Percentiles rank a stretch among this genome's conserved stretches.
Evolutionary conservation across 1,140 invertebrate genomes (phyloP).

Genomic region (Oncopeltus fasciatus): DNA sequence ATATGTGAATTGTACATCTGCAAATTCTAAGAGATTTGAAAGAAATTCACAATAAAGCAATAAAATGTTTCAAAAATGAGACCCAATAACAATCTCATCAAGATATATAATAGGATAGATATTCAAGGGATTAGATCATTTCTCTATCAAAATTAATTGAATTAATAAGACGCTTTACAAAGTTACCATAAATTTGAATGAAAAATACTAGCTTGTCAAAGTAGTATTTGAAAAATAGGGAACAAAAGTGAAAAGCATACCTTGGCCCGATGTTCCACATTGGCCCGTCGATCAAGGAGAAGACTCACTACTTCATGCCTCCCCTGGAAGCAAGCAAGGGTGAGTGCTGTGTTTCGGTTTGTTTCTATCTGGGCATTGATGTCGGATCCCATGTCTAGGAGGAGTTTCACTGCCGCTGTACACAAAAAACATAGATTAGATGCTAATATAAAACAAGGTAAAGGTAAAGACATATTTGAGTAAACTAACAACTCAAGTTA

Average conservation of each 20-base stretch:
- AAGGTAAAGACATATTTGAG: background rate
- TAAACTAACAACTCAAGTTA: background rate
- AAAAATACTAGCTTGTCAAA: too few species aligned
- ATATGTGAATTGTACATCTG: too few species aligned
- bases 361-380: conserved; percentile 99
- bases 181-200: too few species aligned
- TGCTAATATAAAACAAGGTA: background rate
- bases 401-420: conserved; percentile 61
- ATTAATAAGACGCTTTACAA: too few species aligned
- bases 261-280: conserved; percentile 97
- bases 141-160: too few species aligned
- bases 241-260: conserved; percentile 32
- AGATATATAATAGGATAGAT: too few species aligned
- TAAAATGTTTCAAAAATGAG: too few species aligned
- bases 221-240: too few species aligned
- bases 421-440: background rate
- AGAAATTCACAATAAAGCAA: too few species aligned
- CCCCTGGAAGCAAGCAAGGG: conserved; percentile 97
- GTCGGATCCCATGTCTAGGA: conserved; percentile 95
- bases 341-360: conserved; percentile 95
- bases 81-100: too few species aligned
- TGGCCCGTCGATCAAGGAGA: conserved; percentile 89
- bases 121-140: too few species aligned
- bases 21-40: too few species aligned
- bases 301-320: conserved; percentile 94